These are phyloP conservation scores for Melangyna quadrimaculata DNA, from an alignment of 2,888 invertebrate genomes.

Conservation along the genomic window DNA sequence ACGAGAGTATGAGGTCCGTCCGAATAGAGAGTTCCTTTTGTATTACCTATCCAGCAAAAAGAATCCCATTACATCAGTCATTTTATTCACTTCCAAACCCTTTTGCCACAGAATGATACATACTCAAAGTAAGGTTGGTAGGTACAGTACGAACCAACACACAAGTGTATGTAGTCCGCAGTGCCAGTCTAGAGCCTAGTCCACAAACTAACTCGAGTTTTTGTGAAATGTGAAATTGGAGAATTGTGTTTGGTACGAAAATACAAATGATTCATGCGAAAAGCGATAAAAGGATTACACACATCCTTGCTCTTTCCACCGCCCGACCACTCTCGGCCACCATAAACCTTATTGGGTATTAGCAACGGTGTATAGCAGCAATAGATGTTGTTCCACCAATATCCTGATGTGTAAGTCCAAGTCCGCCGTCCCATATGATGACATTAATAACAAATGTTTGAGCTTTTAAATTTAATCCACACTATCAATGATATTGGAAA, in stretches of 20 bases:
- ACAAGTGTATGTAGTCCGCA: no score
- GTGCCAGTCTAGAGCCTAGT: no score
- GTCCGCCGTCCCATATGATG: conserved; percentile 42
- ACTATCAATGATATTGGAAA: conserved; percentile 13
- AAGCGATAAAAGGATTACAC: conserved; percentile 66
- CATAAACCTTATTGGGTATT: conserved; percentile 53
- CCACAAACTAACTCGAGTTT: conserved; percentile 25
- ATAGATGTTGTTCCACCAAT: neutral
- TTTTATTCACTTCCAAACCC: conserved; percentile 54
- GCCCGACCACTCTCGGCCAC: neutral
- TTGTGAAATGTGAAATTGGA: conserved; percentile 44
- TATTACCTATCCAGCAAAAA: neutral
- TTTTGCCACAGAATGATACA: neutral
- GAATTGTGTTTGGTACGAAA: conserved; percentile 13
- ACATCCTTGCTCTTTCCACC: neutral
- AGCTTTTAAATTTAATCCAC: conserved; percentile 65
- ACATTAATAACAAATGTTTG: conserved; percentile 68
- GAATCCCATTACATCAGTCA: conserved; percentile 31
- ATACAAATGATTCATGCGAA: conserved; percentile 63
- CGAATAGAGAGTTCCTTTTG: neutral
- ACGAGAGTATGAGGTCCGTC: neutral
- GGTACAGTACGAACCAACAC: neutral
- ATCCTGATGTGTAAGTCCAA: conserved; percentile 36
- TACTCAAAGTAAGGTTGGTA: neutral
- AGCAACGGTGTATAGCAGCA: neutral